Conservation (phyloP, 2,797 vertebrate species). For the Trichosurus vulpecula region DNA sequence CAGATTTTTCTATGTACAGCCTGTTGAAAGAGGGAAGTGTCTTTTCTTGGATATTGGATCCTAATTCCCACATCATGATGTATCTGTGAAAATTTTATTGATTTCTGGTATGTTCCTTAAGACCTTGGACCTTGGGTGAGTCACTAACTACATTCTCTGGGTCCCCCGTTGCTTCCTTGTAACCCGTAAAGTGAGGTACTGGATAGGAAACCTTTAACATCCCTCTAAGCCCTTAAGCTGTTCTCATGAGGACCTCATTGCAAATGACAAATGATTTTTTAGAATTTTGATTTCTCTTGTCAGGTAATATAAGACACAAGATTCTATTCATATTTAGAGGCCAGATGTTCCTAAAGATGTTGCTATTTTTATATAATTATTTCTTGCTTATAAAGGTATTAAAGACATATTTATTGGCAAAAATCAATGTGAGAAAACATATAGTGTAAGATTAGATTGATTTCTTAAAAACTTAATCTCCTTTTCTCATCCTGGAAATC, state of each 20-base stretch:
- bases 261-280: not conserved
- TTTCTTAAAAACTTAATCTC: not conserved
- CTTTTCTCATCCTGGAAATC: not conserved
- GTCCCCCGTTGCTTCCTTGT: not conserved
- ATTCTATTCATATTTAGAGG: not conserved
- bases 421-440: not conserved
- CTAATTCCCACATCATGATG: not conserved
- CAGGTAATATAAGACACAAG: not conserved
- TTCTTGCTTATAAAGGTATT: not conserved
- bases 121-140: not conserved
- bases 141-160: not conserved
- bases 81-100: not conserved
- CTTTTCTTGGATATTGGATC: not conserved
- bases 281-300: not conserved
- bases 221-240: not conserved
- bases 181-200: not conserved
- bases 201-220: not conserved
- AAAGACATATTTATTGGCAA: not conserved
- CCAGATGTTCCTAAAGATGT: not conserved
- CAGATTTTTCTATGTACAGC: not conserved
- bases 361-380: not conserved
- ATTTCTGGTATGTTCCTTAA: not conserved
- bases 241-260: not conserved
- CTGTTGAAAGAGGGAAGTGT: not conserved
- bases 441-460: not conserved